A percentile compares a stretch with the other conserved stretches of the same genome.
Evolutionary conservation across 1,140 invertebrate species (phyloP).

Genomic region (Drosophila ficusphila): DNA sequence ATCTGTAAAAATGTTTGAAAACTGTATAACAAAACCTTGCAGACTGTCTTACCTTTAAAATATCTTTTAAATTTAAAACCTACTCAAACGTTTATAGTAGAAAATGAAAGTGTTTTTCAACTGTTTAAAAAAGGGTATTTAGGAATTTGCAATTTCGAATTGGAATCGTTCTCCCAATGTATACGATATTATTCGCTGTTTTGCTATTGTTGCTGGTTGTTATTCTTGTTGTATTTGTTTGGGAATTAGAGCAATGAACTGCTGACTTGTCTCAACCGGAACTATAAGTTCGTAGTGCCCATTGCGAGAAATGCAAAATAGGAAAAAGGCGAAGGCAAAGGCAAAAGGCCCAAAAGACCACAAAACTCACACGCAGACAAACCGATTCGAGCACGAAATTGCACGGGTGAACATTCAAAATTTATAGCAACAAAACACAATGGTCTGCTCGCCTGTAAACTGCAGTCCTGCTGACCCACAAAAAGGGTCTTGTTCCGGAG

Average conservation of each 20-base stretch:
- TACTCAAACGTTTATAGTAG: too few relatives aligned
- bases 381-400: conserved; percentile 43
- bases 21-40: too few relatives aligned
- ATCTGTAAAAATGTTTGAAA: too few relatives aligned
- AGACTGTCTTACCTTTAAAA: too few relatives aligned
- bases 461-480: conserved; percentile 65
- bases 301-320: conserved; percentile 50
- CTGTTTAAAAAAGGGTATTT: too few relatives aligned
- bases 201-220: conserved; percentile 7
- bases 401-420: conserved; percentile 67
- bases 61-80: too few relatives aligned
- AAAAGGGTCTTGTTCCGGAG: conserved; percentile 44
- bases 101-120: too few relatives aligned
- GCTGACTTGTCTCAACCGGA: conserved; percentile 68
- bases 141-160: conserved; percentile 15
- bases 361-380: conserved; percentile 30
- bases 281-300: conserved; percentile 76
- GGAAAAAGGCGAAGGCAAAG: too few relatives aligned
- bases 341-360: conserved; percentile 7
- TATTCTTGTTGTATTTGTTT: conserved; percentile 5
- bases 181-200: conserved; percentile 31
- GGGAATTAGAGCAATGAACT: conserved; percentile 73
- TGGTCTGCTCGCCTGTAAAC: conserved; percentile 4
- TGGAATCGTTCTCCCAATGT: conserved; percentile 22
- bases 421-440: conserved; percentile 58